Conservation (phyloP, 2,113 vertebrate species). For the Melierax canorus region DNA sequence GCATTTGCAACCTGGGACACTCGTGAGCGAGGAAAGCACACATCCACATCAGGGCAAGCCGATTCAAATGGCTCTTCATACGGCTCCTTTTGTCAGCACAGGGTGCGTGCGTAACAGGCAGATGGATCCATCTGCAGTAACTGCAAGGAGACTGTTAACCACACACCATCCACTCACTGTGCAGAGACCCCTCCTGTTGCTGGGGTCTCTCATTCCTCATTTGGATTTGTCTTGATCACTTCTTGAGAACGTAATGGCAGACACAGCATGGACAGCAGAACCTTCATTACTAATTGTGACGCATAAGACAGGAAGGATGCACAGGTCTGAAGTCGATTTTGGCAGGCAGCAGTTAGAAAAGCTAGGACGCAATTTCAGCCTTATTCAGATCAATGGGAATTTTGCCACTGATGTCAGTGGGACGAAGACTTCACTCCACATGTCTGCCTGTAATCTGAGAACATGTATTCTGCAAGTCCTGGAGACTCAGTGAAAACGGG, state of each 20-base stretch:
- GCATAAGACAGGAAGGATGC: background rate
- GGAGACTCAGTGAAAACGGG: background rate
- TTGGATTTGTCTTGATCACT: background rate
- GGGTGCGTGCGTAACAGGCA: background rate
- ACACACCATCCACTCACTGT: background rate
- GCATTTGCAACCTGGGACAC: background rate
- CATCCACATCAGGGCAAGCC: background rate
- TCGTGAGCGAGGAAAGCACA: background rate
- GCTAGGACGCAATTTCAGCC: background rate
- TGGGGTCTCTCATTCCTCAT: background rate
- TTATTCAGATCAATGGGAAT: conserved; percentile 5
- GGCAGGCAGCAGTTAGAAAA: conserved; percentile 1
- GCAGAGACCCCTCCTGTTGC: background rate
- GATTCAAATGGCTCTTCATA: fast-evolving
- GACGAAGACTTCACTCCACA: background rate
- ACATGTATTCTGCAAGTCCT: background rate
- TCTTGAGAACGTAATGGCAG: background rate
- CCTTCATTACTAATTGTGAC: background rate
- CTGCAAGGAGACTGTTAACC: background rate
- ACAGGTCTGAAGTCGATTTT: background rate
- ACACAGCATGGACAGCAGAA: background rate
- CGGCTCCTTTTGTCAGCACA: background rate
- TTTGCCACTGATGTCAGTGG: conserved; percentile 14
- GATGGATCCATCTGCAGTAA: background rate
- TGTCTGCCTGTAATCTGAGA: conserved; percentile 29